Conservation (phyloP, 2,113 vertebrate species). For the Dasypus novemcinctus region DNA sequence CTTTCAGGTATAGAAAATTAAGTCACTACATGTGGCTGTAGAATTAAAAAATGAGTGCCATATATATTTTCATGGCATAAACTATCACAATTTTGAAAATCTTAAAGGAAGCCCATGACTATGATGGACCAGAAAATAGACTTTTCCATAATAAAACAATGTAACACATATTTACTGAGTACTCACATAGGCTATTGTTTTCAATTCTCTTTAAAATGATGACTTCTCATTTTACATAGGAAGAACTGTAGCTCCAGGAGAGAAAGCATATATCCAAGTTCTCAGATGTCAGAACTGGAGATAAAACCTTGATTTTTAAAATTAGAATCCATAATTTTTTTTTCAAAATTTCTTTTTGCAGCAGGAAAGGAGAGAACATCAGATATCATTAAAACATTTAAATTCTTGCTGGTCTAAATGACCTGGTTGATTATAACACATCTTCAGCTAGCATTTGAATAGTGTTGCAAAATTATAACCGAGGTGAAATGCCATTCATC, state of each 20-base stretch:
- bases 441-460: not conserved
- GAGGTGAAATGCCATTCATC: not conserved
- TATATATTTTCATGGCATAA: not conserved
- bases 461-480: not conserved
- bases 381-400: not conserved
- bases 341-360: not conserved
- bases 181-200: not conserved
- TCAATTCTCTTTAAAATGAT: slow-evolving; percentile 7
- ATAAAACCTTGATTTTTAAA: not conserved
- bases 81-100: not conserved
- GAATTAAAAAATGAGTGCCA: not conserved
- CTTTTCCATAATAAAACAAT: not conserved
- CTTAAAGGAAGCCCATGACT: not conserved
- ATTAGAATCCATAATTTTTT: not conserved
- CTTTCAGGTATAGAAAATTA: not conserved
- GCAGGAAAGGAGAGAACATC: not conserved
- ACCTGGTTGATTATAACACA: not conserved
- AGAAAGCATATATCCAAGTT: not conserved
- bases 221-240: not conserved
- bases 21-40: not conserved
- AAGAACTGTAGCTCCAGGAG: not conserved
- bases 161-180: not conserved
- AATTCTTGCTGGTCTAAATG: not conserved
- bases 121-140: not conserved
- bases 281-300: not conserved